Base-by-base conservation (phyloP, 2,797 vertebrate genomes). In the Thunnus albacares region DNA sequence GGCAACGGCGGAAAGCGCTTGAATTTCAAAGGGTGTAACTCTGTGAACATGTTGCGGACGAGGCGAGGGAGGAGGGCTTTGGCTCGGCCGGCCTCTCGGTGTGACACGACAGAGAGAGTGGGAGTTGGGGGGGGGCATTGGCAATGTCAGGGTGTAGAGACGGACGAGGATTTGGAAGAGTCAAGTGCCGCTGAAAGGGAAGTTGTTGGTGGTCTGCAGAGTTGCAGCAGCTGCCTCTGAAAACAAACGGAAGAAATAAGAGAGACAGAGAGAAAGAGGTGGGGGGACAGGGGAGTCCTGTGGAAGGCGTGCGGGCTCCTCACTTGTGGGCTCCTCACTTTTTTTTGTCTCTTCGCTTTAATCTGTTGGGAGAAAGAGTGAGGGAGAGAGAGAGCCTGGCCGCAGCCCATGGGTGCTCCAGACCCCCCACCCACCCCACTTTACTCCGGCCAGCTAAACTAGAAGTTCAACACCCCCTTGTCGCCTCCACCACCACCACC, bases 131-230 rank as follows among this genome's bases (percentile, higher is more conserved):
- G 88, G 74, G 35, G 79, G 78, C 90, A 84, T 93, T 95, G 94
- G 94, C 95, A 95, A 88, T 88, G 94, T 94, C 93, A 89, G 87
- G 84, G 75, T 91, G 90, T 90, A 91, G 89, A 91, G 92, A 92
- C 91, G 85, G 93, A 95, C 89, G 89, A 94, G 94, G 95, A 96
- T 95, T 96, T 95, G 93, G 94, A 95, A 93, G 94, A 96, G 95
- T 96, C 96, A 96, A 96, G 95, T 96, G 93, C 91, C 4, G 45
- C 87, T 96, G 94, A 96, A 96, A 94, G 90, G 88, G 85, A 94
- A 93, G 90, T 93, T 94, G 92, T 96, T 96, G 95, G 95, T 96
- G 95, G 95, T 96, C 93, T 90, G 82, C 86, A 81, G 88, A 90
- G 92, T 93, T 92, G 93, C 91, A 91, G 92, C 94, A 94, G 93